These are phyloP conservation scores for Passer montanus DNA, from an alignment of 2,113 vertebrate species.

Conservation along the genomic window DNA sequence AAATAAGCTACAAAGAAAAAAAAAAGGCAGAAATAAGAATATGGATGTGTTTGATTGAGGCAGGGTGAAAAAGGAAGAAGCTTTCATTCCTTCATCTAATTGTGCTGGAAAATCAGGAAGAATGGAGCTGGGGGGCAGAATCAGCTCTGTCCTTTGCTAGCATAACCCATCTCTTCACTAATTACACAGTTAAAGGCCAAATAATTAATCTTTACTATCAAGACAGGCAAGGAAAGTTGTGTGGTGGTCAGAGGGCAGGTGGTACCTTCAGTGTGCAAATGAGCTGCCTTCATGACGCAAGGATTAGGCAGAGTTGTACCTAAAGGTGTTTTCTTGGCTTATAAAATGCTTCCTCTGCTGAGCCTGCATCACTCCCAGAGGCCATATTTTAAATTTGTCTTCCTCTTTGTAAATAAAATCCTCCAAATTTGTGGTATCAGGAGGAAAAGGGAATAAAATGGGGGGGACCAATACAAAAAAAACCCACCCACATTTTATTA, in stretches of 20 bases:
- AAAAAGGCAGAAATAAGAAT: neutral
- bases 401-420: accelerated
- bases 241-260: neutral
- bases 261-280: neutral
- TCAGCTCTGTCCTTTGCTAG: neutral
- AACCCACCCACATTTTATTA: neutral
- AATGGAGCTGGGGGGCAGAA: neutral
- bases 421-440: neutral
- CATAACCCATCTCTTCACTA: neutral
- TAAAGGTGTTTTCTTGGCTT: neutral
- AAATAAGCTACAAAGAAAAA: neutral
- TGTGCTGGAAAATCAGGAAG: neutral
- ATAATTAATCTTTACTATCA: neutral
- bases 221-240: neutral
- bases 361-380: neutral
- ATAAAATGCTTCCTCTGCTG: neutral
- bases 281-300: neutral
- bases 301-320: neutral
- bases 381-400: neutral
- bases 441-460: neutral
- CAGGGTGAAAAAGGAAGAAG: neutral
- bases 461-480: accelerated
- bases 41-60: neutral
- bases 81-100: neutral
- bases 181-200: neutral